Percentiles rank a stretch among this genome's conserved stretches.
Conservation (phyloP, 2,888 invertebrate species). For the Latrodectus hesperus region DNA sequence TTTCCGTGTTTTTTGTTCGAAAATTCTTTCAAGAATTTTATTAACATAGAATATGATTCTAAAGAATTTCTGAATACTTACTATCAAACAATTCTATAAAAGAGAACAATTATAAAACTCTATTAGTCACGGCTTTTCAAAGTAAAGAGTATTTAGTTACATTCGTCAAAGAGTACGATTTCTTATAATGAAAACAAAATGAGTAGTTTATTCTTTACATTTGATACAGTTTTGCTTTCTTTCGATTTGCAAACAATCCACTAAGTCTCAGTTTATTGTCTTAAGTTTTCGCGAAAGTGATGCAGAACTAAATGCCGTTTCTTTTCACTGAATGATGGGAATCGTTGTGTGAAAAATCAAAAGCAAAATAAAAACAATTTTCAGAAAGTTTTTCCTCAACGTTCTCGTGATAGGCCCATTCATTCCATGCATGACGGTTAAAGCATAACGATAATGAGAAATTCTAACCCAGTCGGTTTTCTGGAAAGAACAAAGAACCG, state of each 20-base stretch:
- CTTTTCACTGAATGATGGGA: neutral
- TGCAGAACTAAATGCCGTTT: neutral
- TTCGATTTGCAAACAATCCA: neutral
- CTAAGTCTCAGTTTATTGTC: neutral
- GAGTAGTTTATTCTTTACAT: neutral
- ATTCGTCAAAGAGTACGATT: too few relatives aligned
- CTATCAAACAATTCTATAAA: too few relatives aligned
- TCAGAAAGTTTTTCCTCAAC: neutral
- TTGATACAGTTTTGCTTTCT: neutral
- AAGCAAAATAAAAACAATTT: neutral
- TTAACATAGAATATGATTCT: too few relatives aligned
- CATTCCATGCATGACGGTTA: slow-evolving; percentile 7
- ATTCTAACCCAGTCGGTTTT: slow-evolving; percentile 15
- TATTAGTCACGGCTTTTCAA: too few relatives aligned
- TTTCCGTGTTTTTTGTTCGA: too few relatives aligned
- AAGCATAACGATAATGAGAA: slow-evolving; percentile 41
- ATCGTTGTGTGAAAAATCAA: neutral
- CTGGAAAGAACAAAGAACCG: slow-evolving; percentile 6
- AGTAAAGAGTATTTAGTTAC: too few relatives aligned
- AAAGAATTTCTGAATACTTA: too few relatives aligned
- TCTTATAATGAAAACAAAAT: neutral
- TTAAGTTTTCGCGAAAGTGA: neutral
- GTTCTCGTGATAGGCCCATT: slow-evolving; percentile 24
- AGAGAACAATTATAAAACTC: too few relatives aligned
- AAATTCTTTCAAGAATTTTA: too few relatives aligned